Conservation (phyloP, 2,888 invertebrate genomes). For the Ophion obscuratus region DNA sequence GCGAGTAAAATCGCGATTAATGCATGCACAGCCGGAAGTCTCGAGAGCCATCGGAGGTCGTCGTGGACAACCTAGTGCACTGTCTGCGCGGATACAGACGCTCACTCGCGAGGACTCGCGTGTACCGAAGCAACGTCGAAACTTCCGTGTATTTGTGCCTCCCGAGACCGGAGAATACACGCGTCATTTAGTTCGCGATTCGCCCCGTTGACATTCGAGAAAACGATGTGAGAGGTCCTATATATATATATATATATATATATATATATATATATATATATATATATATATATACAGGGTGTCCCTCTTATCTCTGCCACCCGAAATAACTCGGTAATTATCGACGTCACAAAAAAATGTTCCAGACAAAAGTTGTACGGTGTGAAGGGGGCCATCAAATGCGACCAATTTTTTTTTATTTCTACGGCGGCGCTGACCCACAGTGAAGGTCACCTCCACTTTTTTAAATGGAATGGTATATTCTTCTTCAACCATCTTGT, state of each 20-base stretch:
- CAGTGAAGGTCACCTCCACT: too few relatives aligned
- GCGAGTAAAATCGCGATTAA: neutral
- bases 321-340: too few relatives aligned
- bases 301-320: too few relatives aligned
- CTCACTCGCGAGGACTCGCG: constrained; percentile 8
- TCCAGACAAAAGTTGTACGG: too few relatives aligned
- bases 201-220: constrained; percentile 60
- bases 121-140: neutral
- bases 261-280: constrained; percentile 3
- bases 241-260: constrained; percentile 15
- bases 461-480: too few relatives aligned
- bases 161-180: constrained; percentile 16
- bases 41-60: constrained; percentile 23
- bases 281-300: too few relatives aligned
- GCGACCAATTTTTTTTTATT: too few relatives aligned
- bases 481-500: too few relatives aligned
- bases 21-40: constrained; percentile 52
- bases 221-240: constrained; percentile 47
- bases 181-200: constrained; percentile 59
- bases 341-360: too few relatives aligned
- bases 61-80: constrained; percentile 46
- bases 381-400: too few relatives aligned
- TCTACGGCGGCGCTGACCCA: too few relatives aligned
- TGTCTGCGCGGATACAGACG: constrained; percentile 48
- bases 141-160: constrained; percentile 10